Conservation (phyloP, 2,888 invertebrate species). For the Rhogogaster chlorosoma region DNA sequence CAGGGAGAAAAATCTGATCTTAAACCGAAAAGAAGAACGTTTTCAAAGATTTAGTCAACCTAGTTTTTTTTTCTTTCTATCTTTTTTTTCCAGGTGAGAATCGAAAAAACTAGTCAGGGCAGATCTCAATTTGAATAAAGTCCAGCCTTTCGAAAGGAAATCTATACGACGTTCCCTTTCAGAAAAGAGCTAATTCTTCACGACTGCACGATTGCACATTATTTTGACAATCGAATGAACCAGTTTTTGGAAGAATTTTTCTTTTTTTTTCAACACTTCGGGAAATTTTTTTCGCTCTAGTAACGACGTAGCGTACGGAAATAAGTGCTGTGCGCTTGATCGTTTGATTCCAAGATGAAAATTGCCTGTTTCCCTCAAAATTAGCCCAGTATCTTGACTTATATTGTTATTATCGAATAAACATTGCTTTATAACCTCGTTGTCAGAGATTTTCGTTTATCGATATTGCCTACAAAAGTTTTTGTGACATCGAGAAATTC, state of each 20-base stretch:
- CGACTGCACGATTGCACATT: no score
- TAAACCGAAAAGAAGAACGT: not conserved
- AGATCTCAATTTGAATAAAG: not conserved
- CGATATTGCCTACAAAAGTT: conserved; percentile 16
- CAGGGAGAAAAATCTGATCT: not conserved
- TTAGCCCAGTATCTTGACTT: not conserved
- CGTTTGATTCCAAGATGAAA: not conserved
- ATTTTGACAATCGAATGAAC: not conserved
- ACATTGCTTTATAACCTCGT: not conserved
- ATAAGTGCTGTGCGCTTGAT: not conserved
- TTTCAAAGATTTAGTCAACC: not conserved
- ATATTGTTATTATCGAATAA: not conserved
- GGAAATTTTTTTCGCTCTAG: not conserved
- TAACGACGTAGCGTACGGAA: not conserved
- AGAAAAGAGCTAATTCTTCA: not conserved
- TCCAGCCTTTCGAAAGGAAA: no score
- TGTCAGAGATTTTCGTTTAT: conserved; percentile 30
- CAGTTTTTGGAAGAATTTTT: not conserved
- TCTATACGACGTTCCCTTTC: not conserved
- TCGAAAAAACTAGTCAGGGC: not conserved
- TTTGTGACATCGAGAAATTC: not conserved
- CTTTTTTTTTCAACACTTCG: not conserved
- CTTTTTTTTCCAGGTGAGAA: not conserved
- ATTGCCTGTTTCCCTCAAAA: not conserved
- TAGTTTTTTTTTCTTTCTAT: not conserved